Percentiles rank a stretch among this genome's conserved stretches.
These are phyloP conservation scores for Sepiola atlantica DNA, from an alignment of 2,888 invertebrate genomes.

Conservation along the genomic window DNA sequence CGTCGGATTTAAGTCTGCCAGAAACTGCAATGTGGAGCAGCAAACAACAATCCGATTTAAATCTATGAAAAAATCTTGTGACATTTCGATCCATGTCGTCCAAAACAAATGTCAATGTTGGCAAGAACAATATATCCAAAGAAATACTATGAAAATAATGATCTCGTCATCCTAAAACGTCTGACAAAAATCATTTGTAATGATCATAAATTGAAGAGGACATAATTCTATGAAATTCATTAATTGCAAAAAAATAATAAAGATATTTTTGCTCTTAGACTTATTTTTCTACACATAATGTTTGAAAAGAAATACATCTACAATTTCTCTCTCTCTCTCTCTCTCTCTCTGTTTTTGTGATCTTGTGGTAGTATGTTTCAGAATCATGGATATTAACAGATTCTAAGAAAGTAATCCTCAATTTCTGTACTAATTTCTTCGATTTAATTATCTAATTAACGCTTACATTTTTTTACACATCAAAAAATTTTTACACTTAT, in stretches of 20 bases:
- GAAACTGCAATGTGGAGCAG: too few species aligned
- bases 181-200: background rate
- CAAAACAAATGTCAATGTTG: too few species aligned
- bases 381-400: background rate
- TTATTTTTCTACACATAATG: constrained; percentile 32
- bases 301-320: constrained; percentile 15
- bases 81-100: too few species aligned
- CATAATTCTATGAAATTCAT: background rate
- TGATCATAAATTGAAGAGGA: background rate
- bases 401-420: background rate
- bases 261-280: constrained; percentile 4
- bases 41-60: too few species aligned
- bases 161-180: too few species aligned
- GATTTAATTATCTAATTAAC: background rate
- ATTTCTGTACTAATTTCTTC: background rate
- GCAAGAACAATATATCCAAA: too few species aligned
- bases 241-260: constrained; percentile 10
- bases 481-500: background rate
- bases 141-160: too few species aligned
- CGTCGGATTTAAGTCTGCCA: too few species aligned
- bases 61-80: too few species aligned
- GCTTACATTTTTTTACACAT: background rate
- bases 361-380: constrained; percentile 24
- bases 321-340: background rate
- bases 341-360: background rate